A percentile compares a stretch with the other conserved stretches of the same genome.
phyloP scores from a whole-genome alignment of 2,113 vertebrate species.

The Morone chrysops region DNA sequence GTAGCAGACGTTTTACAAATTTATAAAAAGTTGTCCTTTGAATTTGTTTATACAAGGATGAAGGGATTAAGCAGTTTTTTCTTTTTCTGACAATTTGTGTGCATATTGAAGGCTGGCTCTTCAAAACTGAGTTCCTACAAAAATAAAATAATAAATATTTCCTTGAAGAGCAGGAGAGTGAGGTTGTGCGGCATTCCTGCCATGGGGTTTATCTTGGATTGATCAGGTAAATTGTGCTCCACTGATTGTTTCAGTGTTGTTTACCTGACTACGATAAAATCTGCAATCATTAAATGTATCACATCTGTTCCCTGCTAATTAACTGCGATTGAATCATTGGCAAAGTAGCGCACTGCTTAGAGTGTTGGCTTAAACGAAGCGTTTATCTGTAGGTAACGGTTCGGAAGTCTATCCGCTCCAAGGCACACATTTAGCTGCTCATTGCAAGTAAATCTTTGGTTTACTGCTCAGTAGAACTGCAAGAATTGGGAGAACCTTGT shows the following conservation, averaged over 20 bases:
- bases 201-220: slow-evolving; percentile 10
- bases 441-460: slow-evolving; percentile 17
- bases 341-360: slow-evolving; percentile 20
- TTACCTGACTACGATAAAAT: slow-evolving; percentile 48
- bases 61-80: slow-evolving; percentile 39
- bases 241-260: slow-evolving; percentile 47
- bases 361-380: slow-evolving; percentile 28
- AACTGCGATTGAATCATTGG: slow-evolving; percentile 57
- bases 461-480: neutral
- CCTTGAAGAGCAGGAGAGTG: slow-evolving; percentile 31
- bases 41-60: slow-evolving; percentile 58
- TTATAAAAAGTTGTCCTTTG: slow-evolving; percentile 58
- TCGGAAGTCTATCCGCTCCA: neutral
- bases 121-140: slow-evolving; percentile 69
- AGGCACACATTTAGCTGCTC: slow-evolving; percentile 2
- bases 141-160: slow-evolving; percentile 39
- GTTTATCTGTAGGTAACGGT: slow-evolving; percentile 25
- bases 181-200: slow-evolving; percentile 47
- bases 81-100: slow-evolving; percentile 24
- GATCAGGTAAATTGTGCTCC: slow-evolving; percentile 36
- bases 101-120: slow-evolving; percentile 81
- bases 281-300: slow-evolving; percentile 50
- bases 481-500: neutral
- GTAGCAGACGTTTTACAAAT: slow-evolving; percentile 75
- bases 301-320: slow-evolving; percentile 61